These are phyloP conservation scores for Tricholaema leucomelas DNA, from an alignment of 2,113 vertebrate genomes.

Conservation along the genomic window DNA sequence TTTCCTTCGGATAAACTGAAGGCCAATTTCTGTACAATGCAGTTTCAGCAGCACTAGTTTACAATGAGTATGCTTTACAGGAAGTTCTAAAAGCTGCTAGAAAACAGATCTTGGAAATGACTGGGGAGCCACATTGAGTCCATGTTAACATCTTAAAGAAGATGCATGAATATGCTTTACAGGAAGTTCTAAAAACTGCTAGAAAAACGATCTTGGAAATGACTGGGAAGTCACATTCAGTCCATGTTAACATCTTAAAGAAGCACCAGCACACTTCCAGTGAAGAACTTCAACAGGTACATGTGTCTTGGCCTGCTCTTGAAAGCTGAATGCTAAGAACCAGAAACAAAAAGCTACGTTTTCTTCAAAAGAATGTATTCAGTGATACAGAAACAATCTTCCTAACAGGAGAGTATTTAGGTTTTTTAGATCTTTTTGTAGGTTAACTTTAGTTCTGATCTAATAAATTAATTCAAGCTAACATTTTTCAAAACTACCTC, in stretches of 20 bases:
- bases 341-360: background rate
- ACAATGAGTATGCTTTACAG: background rate
- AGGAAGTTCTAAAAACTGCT: background rate
- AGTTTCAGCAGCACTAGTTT: background rate
- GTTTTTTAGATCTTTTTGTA: constrained; percentile 4
- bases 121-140: background rate
- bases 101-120: background rate
- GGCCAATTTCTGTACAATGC: background rate
- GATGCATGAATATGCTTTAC: background rate
- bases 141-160: background rate
- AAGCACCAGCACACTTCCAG: background rate
- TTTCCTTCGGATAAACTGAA: background rate
- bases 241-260: background rate
- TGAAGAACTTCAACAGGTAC: background rate
- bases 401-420: background rate
- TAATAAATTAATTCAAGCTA: constrained; percentile 40
- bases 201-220: background rate
- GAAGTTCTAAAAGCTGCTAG: background rate
- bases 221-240: background rate
- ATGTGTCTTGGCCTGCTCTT: background rate
- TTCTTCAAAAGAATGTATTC: background rate
- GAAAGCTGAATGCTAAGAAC: background rate
- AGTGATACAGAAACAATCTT: background rate
- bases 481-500: constrained; percentile 58
- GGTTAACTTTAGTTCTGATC: background rate